Percentiles rank a stretch among this genome's conserved stretches.
phyloP scores from a whole-genome alignment of 2,797 vertebrate genomes.

The Hyperoplus lanceolatus region DNA sequence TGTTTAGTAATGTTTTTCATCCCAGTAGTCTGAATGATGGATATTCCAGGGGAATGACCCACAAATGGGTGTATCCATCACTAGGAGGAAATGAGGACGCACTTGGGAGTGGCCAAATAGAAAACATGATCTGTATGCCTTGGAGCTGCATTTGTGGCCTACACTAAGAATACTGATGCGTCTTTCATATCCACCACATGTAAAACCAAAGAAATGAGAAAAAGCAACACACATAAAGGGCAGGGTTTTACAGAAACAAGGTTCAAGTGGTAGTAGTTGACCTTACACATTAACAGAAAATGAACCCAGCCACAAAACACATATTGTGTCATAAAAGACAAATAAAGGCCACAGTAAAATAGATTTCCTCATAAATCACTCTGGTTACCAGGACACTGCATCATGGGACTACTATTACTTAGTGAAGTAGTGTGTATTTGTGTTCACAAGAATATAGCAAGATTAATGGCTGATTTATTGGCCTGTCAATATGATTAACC shows the following conservation, averaged over 20 bases:
- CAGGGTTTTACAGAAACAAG: slow-evolving; percentile 45
- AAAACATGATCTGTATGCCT: slow-evolving; percentile 31
- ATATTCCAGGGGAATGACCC: slow-evolving; percentile 35
- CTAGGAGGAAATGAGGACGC: slow-evolving; percentile 24
- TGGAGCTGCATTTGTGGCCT: slow-evolving; percentile 20
- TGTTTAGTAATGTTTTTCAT: slow-evolving; percentile 34
- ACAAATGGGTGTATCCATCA: slow-evolving; percentile 39
- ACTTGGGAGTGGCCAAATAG: slow-evolving; percentile 23
- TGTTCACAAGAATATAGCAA: slow-evolving; percentile 47
- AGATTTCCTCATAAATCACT: slow-evolving; percentile 81
- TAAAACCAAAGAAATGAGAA: slow-evolving; percentile 23
- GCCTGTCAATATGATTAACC: slow-evolving; percentile 70
- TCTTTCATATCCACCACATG: slow-evolving; percentile 28
- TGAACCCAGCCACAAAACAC: slow-evolving; percentile 73
- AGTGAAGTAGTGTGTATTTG: slow-evolving; percentile 47
- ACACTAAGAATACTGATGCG: slow-evolving; percentile 42
- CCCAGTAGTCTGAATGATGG: slow-evolving; percentile 24
- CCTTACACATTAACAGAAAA: slow-evolving; percentile 69
- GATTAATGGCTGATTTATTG: slow-evolving; percentile 76
- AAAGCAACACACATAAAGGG: slow-evolving; percentile 5
- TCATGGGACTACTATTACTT: slow-evolving; percentile 53
- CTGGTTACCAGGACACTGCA: slow-evolving; percentile 67
- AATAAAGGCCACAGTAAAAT: slow-evolving; percentile 82
- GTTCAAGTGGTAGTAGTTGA: slow-evolving; percentile 70
- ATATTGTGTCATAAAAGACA: slow-evolving; percentile 76